Evolutionary conservation across 2,113 vertebrate genomes (phyloP).

Genomic region (Azemiops feae): DNA sequence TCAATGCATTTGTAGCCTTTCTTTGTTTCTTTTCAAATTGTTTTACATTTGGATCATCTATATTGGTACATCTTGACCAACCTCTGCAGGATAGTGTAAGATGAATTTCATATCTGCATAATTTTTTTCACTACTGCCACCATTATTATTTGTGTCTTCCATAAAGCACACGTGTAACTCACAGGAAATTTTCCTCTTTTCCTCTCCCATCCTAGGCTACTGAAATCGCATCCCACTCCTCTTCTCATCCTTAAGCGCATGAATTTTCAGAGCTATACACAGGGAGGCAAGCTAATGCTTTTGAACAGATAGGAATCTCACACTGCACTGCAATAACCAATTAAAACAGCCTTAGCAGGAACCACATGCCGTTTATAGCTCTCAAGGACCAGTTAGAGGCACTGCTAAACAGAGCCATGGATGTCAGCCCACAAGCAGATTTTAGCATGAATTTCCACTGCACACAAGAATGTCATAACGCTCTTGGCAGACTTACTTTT

Average conservation of each 20-base stretch:
- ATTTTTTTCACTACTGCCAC: neutral
- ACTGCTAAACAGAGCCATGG: conserved; percentile 21
- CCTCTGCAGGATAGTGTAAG: neutral
- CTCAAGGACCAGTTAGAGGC: conserved; percentile 3
- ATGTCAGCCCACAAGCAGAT: conserved; percentile 28
- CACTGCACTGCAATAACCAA: neutral
- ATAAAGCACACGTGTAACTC: neutral
- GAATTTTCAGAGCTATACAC: neutral
- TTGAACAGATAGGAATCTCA: conserved; percentile 22
- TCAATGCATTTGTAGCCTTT: neutral
- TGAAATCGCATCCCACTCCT: neutral
- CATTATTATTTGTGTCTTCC: neutral
- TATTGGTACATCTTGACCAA: neutral
- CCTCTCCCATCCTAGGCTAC: neutral
- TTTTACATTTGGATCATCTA: neutral
- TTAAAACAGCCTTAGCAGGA: conserved; percentile 1
- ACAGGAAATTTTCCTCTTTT: neutral
- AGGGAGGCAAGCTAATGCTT: neutral
- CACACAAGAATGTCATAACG: neutral
- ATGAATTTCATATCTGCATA: neutral
- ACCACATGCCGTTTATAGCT: conserved; percentile 27
- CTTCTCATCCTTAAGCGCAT: conserved; percentile 1
- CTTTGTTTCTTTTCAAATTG: neutral
- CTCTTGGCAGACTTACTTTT: conserved; percentile 11
- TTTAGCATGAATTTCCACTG: conserved; percentile 3